These are phyloP conservation scores for Lepidurus couesii DNA, from an alignment of 1,140 invertebrate genomes.

Conservation along the genomic window DNA sequence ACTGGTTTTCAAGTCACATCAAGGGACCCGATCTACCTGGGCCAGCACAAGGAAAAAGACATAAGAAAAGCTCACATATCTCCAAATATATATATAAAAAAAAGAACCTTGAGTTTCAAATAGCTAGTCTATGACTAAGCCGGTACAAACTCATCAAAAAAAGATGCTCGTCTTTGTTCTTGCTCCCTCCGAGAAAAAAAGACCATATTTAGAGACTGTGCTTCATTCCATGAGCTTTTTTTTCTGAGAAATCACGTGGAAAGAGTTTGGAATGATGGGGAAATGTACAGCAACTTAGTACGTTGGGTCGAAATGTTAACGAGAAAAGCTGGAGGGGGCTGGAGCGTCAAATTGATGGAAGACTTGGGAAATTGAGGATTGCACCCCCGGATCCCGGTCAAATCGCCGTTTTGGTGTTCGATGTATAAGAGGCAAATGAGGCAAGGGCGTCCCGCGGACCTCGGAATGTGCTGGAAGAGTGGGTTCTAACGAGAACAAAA, in stretches of 20 bases:
- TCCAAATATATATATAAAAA: background rate
- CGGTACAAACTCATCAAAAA: background rate
- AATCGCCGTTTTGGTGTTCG: background rate
- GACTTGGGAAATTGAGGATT: conserved; percentile 19
- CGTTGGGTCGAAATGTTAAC: conserved; percentile 15
- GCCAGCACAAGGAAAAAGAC: background rate
- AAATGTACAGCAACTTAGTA: background rate
- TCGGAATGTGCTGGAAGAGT: background rate
- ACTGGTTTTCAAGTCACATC: conserved; percentile 4
- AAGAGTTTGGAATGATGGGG: background rate
- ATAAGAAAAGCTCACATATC: background rate
- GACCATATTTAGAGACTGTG: background rate
- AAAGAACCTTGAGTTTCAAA: background rate
- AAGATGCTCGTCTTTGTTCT: background rate
- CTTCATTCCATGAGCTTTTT: no score
- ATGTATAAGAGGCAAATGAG: conserved; percentile 1
- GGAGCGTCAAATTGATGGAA: conserved; percentile 9
- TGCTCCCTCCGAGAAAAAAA: background rate
- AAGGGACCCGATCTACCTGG: background rate
- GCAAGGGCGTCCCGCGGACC: conserved; percentile 11
- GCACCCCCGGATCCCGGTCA: conserved; percentile 1
- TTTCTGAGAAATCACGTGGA: no score
- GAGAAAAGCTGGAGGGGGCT: conserved; percentile 17
- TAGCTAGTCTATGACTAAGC: background rate
- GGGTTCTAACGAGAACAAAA: conserved; percentile 12